Base-by-base conservation (phyloP, 2,797 vertebrate species). In the Pipistrellus pygmaeus region DNA sequence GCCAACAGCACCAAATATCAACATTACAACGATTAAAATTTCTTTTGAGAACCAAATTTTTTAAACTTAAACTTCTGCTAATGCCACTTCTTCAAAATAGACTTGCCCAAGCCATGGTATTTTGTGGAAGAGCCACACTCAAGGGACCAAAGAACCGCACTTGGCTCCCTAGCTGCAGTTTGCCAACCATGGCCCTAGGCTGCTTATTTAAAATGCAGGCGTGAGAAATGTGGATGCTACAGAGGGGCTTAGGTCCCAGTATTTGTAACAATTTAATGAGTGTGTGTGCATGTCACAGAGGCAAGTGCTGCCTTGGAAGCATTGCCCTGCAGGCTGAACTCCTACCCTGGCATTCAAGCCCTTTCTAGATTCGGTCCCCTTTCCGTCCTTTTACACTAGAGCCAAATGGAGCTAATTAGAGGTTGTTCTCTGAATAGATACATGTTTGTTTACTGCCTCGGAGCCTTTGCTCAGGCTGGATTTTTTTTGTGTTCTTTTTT, bases 191-290 rank as follows among this genome's bases (percentile, higher is more conserved):
- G 35, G n/a, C 4, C 9, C 18, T 41, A 23, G 1, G 23, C 11
- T 64, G 5, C 8, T 21, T 46, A 46, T 73, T 86, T 77, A 62
- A 95, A 85, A 66, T 76, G 25, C 7, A 32, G 30, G 0, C 38
- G 48, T 20, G 13, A 68, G 8, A 55, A 57, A 30, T 38, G 11
- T 51, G 35, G 23, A 68, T 35, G 68, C 32, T 44, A 0, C 2
- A 25, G 6, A 46, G 4, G n/a, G 12, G 0, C 0, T 46, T 75
- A 8, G 3, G 21, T 44, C 30, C 35, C 18, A 32, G 57, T 68
- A 14, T 30, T 55, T 69, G 18, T 80, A 83, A 38, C 11, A 66
- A 0, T 14, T n/a, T 30, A 60, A 21, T 71, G 71, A 9, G 3
- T 12, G 3, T 38, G 1, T 69, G 0, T 27, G 2, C 80, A 2